Percentiles rank a stretch among this genome's conserved stretches.
phyloP scores from a whole-genome alignment of 2,888 invertebrate genomes.

The Leucoma salicis region DNA sequence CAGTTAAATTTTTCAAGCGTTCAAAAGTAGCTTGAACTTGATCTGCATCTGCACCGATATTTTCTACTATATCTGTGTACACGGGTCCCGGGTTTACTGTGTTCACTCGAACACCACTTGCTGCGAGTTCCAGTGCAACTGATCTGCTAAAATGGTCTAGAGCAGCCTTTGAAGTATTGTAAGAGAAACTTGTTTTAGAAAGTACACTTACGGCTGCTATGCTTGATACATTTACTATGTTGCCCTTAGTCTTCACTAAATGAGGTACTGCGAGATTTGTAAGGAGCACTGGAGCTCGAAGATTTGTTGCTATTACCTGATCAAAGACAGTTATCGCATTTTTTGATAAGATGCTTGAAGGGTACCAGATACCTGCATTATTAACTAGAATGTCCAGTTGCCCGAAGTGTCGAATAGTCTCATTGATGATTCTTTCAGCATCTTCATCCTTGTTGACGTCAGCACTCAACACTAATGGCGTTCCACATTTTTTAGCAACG shows the following conservation, averaged over 20 bases:
- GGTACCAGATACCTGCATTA: conserved; percentile 17
- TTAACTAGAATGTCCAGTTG: conserved; percentile 24
- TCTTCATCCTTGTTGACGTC: conserved; percentile 19
- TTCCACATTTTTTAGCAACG: conserved; percentile 12
- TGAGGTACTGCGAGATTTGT: conserved; percentile 29
- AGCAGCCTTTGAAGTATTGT: conserved; percentile 33
- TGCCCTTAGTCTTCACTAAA: conserved; percentile 60
- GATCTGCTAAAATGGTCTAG: conserved; percentile 36
- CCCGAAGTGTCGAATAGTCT: conserved; percentile 15
- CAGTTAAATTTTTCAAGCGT: neutral
- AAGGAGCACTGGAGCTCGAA: conserved; percentile 17
- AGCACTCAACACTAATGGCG: conserved; percentile 11
- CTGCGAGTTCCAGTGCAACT: conserved; percentile 84
- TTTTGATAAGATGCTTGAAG: conserved; percentile 5
- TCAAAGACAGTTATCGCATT: conserved; percentile 17
- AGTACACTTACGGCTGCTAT: conserved; percentile 6
- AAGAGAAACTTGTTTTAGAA: conserved; percentile 9
- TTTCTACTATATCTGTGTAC: conserved; percentile 8
- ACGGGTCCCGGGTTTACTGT: conserved; percentile 33
- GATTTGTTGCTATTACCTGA: conserved; percentile 16
- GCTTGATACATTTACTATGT: conserved; percentile 86
- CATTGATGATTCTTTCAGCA: conserved; percentile 10
- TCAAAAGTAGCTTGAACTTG: neutral
- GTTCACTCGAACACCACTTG: conserved; percentile 86
- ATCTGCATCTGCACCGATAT: neutral